Evolutionary conservation across 2,113 vertebrate species (phyloP).

Genomic region (Perca fluviatilis): DNA sequence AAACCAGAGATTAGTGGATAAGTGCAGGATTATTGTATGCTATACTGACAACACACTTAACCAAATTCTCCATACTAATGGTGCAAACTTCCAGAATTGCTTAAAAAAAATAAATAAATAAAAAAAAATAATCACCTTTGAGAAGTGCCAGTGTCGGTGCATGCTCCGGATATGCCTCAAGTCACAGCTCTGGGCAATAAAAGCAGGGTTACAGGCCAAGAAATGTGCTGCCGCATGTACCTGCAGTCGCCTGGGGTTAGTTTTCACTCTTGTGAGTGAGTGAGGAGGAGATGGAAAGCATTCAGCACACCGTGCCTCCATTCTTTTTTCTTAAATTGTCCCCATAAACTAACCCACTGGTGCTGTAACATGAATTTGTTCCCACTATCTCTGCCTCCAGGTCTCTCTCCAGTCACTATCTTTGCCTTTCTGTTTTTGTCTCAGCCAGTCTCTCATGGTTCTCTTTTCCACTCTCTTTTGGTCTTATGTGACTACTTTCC

Average conservation of each 20-base stretch:
- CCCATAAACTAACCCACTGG: conserved; percentile 53
- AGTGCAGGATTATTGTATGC: not conserved
- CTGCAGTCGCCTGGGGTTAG: conserved; percentile 62
- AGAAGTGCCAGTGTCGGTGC: conserved; percentile 44
- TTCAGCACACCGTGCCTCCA: conserved; percentile 54
- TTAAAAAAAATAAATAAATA: not conserved
- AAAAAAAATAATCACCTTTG: conserved; percentile 18
- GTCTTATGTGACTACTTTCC: not conserved
- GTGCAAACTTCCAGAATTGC: not conserved
- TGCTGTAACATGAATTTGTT: conserved; percentile 41
- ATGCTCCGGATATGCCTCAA: conserved; percentile 69
- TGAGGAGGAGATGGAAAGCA: conserved; percentile 59
- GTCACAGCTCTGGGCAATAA: conserved; percentile 73
- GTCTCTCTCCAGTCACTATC: conserved; percentile 15
- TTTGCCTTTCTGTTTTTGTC: conserved; percentile 19
- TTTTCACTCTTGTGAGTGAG: conserved; percentile 51
- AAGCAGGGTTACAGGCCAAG: conserved; percentile 66
- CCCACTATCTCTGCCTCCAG: conserved; percentile 30
- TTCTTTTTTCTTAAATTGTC: conserved; percentile 48
- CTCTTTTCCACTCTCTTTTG: not conserved
- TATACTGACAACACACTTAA: not conserved
- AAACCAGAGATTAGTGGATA: conserved; percentile 1
- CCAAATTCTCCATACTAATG: not conserved
- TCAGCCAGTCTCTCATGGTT: not conserved
- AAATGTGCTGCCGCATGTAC: conserved; percentile 75